Base-by-base conservation (phyloP, 2,888 invertebrate genomes). In the Leptura quadrifasciata region DNA sequence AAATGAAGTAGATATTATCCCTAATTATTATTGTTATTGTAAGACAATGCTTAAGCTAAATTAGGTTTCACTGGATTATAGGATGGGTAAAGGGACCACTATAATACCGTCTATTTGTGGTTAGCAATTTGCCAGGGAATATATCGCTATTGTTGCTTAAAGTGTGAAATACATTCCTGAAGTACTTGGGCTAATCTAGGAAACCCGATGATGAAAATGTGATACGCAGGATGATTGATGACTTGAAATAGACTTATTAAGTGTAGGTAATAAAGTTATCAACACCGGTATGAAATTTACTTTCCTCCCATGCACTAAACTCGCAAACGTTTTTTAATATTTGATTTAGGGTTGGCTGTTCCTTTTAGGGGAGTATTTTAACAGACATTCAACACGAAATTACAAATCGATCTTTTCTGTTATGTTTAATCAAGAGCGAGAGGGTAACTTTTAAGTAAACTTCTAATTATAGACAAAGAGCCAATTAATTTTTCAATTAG, bases 181-280 rank as follows among this genome's bases (percentile, higher is more conserved):
- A 64, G 18, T 47, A 10, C 63, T 64, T 64, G 20, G 63, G 35
- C 63, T 64, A 64, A 47, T 64, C 64, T 64, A 64, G 64, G 64
- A 64, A 64, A 39, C 20, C 18, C 15, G 47, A 1, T 47, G 64
- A 64, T 64, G 64, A 52, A 24, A 47, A 64, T 39, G 64, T 64
- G 64, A 64, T 64, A 64, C 39, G 21, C 64, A 52, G n/a, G 47
- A 54, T 70, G 70, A 70, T 70, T 70, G 60, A 70, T 70, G 70
- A 20, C 60, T 47, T n/a, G 17, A 47, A 70, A 70, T 58, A 35
- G 64, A 60, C 47, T 70, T 60, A 60, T 70, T 60, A 70, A 70
- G 69, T 70, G 60, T 47, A 24, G 39, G 55, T 70, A 70, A 70
- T 70, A 60, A 52, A 47, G 70, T 70, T 70, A 70, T 70, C 70